Conservation (phyloP, 2,797 vertebrate species). For the Propithecus perrieri region DNA sequence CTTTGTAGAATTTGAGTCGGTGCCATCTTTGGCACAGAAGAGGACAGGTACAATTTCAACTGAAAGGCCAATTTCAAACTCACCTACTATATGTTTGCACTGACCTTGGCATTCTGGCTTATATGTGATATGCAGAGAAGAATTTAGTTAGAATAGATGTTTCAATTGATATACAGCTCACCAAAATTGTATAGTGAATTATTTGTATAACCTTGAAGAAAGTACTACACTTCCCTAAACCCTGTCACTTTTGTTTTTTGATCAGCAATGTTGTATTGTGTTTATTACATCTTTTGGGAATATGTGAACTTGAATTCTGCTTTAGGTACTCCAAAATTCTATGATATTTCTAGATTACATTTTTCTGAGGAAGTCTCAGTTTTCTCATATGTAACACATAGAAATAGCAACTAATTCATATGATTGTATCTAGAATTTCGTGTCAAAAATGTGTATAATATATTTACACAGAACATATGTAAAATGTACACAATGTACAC, state of each 20-base stretch:
- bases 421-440: neutral
- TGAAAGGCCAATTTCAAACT: neutral
- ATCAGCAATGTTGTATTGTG: neutral
- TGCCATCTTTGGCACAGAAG: neutral
- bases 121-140: neutral
- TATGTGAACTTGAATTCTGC: neutral
- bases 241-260: neutral
- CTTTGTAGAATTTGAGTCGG: neutral
- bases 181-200: neutral
- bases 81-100: neutral
- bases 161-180: neutral
- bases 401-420: neutral
- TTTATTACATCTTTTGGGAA: neutral
- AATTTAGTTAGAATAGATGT: neutral
- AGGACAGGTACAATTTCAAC: neutral
- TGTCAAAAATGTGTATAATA: neutral
- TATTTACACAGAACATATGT: neutral
- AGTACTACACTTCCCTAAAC: neutral
- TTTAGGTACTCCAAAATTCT: neutral
- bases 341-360: neutral
- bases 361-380: neutral
- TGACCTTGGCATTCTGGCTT: neutral
- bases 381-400: neutral
- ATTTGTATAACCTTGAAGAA: neutral
- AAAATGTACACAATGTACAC: neutral